phyloP scores from a whole-genome alignment of 2,113 vertebrate species.

The Prunella fulvescens region DNA sequence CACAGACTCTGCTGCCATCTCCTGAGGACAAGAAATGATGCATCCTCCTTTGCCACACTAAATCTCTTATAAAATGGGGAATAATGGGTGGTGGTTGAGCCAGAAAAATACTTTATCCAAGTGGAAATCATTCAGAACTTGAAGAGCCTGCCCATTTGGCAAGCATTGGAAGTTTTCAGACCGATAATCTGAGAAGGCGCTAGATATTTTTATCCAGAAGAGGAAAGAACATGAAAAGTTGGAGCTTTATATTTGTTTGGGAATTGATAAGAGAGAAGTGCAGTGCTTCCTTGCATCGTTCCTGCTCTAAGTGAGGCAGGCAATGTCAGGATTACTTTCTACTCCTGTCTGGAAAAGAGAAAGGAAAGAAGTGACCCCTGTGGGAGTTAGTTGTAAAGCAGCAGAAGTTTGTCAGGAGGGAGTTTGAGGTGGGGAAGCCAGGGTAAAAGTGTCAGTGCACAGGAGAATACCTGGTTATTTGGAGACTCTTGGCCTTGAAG shows the following conservation, averaged over 20 bases:
- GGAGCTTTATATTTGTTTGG: background rate
- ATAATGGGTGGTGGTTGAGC: background rate
- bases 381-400: background rate
- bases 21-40: conserved; percentile 1
- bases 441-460: background rate
- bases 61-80: conserved; percentile 8
- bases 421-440: background rate
- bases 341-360: background rate
- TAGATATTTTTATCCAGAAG: background rate
- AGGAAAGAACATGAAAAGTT: background rate
- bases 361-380: background rate
- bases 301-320: background rate
- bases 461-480: background rate
- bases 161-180: background rate
- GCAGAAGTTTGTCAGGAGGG: background rate
- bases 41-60: background rate
- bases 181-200: background rate
- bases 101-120: conserved; percentile 12
- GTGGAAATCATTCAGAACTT: conserved; percentile 13
- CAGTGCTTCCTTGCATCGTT: background rate
- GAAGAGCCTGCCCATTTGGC: background rate
- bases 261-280: background rate
- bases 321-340: background rate
- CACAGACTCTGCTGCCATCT: conserved; percentile 45
- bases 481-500: background rate